These are phyloP conservation scores for Nasonia longicornis DNA, from an alignment of 1,140 invertebrate species.

Conservation along the genomic window DNA sequence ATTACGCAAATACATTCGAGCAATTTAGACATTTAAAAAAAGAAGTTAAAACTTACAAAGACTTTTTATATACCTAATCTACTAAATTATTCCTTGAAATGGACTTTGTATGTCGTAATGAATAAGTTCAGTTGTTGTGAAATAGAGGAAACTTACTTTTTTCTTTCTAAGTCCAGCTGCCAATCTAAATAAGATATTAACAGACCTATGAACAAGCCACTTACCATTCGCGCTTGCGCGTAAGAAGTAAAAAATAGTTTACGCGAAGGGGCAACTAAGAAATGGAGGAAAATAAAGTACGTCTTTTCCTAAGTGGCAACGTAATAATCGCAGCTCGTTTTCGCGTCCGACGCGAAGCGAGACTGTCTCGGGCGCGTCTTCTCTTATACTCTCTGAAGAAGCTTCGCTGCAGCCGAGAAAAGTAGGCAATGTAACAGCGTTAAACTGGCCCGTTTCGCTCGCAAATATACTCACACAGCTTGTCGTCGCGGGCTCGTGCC, in stretches of 20 bases:
- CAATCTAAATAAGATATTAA: too few relatives aligned
- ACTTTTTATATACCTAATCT: too few relatives aligned
- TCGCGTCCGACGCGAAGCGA: not conserved
- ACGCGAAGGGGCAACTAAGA: not conserved
- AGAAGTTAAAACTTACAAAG: too few relatives aligned
- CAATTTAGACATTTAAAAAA: too few relatives aligned
- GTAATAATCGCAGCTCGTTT: slow-evolving; percentile 19
- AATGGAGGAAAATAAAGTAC: not conserved
- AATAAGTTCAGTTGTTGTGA: too few relatives aligned
- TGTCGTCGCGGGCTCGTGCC: slow-evolving; percentile 39
- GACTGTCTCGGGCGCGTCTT: not conserved
- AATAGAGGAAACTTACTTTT: too few relatives aligned
- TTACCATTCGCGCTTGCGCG: not conserved
- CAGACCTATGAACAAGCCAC: not conserved
- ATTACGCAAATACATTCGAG: too few relatives aligned
- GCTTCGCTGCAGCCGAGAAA: not conserved
- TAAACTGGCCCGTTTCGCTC: not conserved
- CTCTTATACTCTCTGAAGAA: too few relatives aligned
- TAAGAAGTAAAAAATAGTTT: not conserved
- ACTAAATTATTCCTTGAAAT: too few relatives aligned
- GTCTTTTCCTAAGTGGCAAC: not conserved
- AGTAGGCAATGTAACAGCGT: not conserved
- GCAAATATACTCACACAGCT: not conserved
- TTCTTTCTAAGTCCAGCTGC: too few relatives aligned
- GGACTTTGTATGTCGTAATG: too few relatives aligned